phyloP scores from a whole-genome alignment of 2,113 vertebrate genomes.

The Nibea coibor region DNA sequence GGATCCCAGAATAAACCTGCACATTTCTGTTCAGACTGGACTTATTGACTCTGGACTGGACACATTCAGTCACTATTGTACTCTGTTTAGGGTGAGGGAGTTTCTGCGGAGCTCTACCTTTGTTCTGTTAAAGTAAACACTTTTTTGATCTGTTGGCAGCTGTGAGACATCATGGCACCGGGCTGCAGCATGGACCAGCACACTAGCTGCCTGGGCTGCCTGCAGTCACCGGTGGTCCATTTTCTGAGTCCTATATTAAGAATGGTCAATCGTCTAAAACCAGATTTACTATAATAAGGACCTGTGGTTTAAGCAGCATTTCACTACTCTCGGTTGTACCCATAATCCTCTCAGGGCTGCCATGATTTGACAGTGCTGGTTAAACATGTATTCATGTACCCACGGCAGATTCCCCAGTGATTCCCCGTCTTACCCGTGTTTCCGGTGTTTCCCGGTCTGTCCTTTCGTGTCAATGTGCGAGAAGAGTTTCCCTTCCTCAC shows the following conservation, averaged over 20 bases:
- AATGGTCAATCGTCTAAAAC: conserved; percentile 58
- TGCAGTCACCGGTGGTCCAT: background rate
- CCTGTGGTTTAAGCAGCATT: conserved; percentile 9
- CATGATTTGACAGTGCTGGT: background rate
- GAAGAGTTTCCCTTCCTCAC: too few relatives aligned
- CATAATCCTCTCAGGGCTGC: conserved; percentile 9
- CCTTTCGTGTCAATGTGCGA: too few relatives aligned
- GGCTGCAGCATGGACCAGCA: background rate
- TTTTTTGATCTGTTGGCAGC: conserved; percentile 30
- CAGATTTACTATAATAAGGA: conserved; percentile 66
- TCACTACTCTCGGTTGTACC: background rate
- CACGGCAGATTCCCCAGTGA: too few relatives aligned
- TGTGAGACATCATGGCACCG: background rate
- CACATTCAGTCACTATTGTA: background rate
- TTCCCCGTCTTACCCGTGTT: too few relatives aligned
- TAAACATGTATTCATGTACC: conserved; percentile 15
- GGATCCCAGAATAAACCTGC: background rate
- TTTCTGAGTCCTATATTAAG: conserved; percentile 57
- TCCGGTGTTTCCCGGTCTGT: too few relatives aligned
- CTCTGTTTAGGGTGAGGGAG: background rate
- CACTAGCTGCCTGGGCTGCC: background rate
- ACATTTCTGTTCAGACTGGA: conserved; percentile 4
- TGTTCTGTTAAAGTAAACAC: conserved; percentile 27
- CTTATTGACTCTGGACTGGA: conserved; percentile 22
- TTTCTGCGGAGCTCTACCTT: background rate